These are phyloP conservation scores for Slavum lentiscoides DNA, from an alignment of 2,888 invertebrate species.

Conservation along the genomic window DNA sequence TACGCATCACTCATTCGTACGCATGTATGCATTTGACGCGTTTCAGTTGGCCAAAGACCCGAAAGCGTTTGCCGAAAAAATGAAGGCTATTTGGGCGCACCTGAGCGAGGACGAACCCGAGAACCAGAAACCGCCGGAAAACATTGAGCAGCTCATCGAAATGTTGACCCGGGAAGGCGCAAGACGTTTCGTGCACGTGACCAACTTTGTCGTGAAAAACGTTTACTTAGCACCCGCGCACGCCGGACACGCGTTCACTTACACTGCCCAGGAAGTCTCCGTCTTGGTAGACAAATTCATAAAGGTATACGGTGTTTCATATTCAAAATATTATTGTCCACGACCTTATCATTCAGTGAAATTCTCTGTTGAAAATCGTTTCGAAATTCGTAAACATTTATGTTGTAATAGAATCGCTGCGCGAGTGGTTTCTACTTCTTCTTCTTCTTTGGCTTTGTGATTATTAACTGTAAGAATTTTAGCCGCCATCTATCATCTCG, in stretches of 20 bases:
- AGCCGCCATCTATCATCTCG: no score
- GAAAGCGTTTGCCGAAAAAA: slow-evolving; percentile 71
- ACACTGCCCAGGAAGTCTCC: not conserved
- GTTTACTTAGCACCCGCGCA: slow-evolving; percentile 66
- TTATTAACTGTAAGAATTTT: no score
- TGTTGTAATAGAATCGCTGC: no score
- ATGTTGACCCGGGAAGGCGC: slow-evolving; percentile 77
- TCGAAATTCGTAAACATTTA: no score
- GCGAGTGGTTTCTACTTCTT: no score
- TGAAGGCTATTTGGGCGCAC: slow-evolving; percentile 71
- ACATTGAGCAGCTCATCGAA: slow-evolving; percentile 76
- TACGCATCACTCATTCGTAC: no score
- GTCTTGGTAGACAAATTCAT: slow-evolving; percentile 24
- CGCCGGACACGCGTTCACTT: slow-evolving; percentile 55
- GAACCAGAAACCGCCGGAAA: slow-evolving; percentile 79
- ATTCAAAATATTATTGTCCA: no score
- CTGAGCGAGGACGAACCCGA: slow-evolving; percentile 80
- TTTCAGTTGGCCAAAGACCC: slow-evolving; percentile 77
- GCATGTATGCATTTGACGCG: not conserved
- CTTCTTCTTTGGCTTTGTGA: no score
- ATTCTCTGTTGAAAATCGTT: no score
- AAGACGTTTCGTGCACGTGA: slow-evolving; percentile 75
- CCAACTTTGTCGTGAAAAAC: slow-evolving; percentile 70
- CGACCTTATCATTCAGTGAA: no score
- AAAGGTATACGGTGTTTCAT: not conserved